Evolutionary conservation across 1,140 invertebrate species (phyloP).

Genomic region (Penaeus indicus): DNA sequence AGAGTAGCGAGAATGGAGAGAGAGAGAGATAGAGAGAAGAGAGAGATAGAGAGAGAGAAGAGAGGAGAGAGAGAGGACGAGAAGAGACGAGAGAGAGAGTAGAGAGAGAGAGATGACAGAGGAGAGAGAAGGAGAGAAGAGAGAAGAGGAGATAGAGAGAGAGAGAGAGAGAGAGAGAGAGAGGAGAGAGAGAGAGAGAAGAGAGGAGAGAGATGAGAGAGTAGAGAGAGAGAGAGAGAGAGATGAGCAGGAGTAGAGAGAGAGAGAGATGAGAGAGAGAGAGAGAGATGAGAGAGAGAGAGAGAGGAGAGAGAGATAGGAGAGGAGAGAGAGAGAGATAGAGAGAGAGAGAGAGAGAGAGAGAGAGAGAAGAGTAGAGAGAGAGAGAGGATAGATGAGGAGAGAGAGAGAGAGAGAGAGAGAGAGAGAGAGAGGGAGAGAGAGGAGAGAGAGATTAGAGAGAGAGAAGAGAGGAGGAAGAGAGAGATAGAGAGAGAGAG

Average conservation of each 20-base stretch:
- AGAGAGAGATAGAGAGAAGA: not conserved
- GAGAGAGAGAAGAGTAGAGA: not conserved
- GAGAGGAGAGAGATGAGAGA: not conserved
- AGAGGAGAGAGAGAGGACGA: not conserved
- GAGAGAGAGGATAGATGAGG: not conserved
- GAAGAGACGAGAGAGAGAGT: not conserved
- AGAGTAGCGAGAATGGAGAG: not conserved
- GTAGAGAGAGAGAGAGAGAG: not conserved
- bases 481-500: not conserved
- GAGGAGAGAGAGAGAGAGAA: not conserved
- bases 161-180: too few species aligned
- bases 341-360: not conserved
- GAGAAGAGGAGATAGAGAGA: not conserved
- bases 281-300: not conserved
- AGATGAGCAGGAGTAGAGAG: not conserved
- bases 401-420: constrained; percentile 5
- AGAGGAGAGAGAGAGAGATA: not conserved
- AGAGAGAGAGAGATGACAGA: not conserved
- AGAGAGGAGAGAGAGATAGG: not conserved
- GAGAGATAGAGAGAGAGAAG: not conserved
- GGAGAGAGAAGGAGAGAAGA: not conserved
- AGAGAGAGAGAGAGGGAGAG: not conserved
- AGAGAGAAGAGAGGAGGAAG: too few species aligned
- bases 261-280: not conserved
- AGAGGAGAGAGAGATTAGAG: too few species aligned